These are phyloP conservation scores for Carcinoscorpius rotundicauda DNA, from an alignment of 1,140 invertebrate genomes.

Conservation along the genomic window DNA sequence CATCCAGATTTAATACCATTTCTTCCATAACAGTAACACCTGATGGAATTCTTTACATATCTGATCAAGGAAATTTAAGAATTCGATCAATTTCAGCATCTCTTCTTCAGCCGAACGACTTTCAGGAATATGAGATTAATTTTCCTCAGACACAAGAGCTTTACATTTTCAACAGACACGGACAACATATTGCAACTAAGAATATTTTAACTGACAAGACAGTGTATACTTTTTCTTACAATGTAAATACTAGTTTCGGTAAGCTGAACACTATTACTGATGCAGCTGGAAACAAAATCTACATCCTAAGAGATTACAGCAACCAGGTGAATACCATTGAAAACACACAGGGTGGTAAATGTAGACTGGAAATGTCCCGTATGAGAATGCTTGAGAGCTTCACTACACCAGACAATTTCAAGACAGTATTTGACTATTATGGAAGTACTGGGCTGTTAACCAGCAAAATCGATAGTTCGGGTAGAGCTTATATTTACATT, in stretches of 20 bases:
- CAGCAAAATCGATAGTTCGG: slow-evolving; percentile 46
- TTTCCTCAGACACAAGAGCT: slow-evolving; percentile 81
- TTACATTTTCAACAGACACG: slow-evolving; percentile 78
- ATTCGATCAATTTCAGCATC: slow-evolving; percentile 82
- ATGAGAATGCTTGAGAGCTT: slow-evolving; percentile 23
- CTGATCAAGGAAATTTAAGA: slow-evolving; percentile 82
- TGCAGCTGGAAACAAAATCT: slow-evolving; percentile 81
- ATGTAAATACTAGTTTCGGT: slow-evolving; percentile 90
- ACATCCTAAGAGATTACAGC: slow-evolving; percentile 78
- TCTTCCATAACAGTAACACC: slow-evolving; percentile 85
- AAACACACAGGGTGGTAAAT: slow-evolving; percentile 84
- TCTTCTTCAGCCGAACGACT: slow-evolving; percentile 70
- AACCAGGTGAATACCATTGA: slow-evolving; percentile 67
- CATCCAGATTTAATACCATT: slow-evolving; percentile 78
- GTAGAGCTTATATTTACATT: slow-evolving; percentile 68
- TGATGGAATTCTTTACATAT: slow-evolving; percentile 82
- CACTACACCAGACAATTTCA: slow-evolving; percentile 21
- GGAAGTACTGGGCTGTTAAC: slow-evolving; percentile 62
- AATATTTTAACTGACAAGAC: slow-evolving; percentile 83
- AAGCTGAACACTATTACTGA: slow-evolving; percentile 85
- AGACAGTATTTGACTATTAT: slow-evolving; percentile 55
- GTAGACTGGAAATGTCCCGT: slow-evolving; percentile 58
- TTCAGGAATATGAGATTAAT: slow-evolving; percentile 76
- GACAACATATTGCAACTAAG: slow-evolving; percentile 85
- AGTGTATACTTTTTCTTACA: slow-evolving; percentile 88